phyloP scores from a whole-genome alignment of 2,888 invertebrate species.

The Spisula subtruncata region DNA sequence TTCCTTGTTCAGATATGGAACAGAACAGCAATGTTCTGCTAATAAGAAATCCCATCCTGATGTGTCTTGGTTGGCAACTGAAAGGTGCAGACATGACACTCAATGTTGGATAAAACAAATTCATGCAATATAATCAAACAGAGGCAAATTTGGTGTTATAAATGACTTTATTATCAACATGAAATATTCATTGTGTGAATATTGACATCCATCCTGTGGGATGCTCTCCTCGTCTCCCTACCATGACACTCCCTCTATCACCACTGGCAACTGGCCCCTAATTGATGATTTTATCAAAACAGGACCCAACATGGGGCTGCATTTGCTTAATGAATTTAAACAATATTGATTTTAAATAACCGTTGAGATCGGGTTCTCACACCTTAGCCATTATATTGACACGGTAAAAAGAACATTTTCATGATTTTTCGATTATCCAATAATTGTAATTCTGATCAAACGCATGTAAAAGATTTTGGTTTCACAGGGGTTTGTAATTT shows the following conservation, averaged over 20 bases:
- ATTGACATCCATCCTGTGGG: neutral
- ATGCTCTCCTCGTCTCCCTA: neutral
- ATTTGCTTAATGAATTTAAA: conserved; percentile 25
- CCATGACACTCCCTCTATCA: neutral
- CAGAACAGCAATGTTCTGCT: too few relatives aligned
- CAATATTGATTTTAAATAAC: conserved; percentile 30
- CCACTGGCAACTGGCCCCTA: conserved; percentile 10
- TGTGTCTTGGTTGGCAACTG: neutral
- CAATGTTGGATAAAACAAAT: neutral
- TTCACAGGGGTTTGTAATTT: neutral
- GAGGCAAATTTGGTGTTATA: neutral
- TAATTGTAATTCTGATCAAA: conserved; percentile 38
- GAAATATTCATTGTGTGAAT: neutral
- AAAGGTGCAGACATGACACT: neutral
- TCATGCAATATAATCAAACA: neutral
- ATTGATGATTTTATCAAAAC: neutral
- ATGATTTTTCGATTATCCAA: conserved; percentile 44
- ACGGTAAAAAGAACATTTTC: conserved; percentile 9
- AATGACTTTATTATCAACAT: neutral
- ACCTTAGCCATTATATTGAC: conserved; percentile 30
- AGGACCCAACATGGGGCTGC: neutral
- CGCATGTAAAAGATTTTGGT: conserved; percentile 51
- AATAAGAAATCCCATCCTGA: too few relatives aligned
- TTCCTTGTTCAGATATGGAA: too few relatives aligned
- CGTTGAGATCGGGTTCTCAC: neutral